Evolutionary conservation across 2,888 invertebrate genomes (phyloP).

Genomic region (Norana najaformis): DNA sequence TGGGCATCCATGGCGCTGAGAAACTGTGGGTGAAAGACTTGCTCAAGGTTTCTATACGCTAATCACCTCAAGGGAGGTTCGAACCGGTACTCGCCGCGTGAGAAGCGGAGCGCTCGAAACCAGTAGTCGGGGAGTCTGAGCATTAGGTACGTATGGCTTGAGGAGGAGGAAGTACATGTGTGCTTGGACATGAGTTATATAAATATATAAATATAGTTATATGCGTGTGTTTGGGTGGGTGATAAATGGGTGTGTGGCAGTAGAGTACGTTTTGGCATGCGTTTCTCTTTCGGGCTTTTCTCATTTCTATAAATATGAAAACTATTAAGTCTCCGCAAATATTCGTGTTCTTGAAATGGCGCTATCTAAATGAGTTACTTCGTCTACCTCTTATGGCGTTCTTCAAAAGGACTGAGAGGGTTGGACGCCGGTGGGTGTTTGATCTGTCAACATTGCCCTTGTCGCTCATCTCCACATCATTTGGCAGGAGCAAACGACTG

Average conservation of each 20-base stretch:
- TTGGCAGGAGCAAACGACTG: not conserved
- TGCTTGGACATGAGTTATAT: too few species aligned
- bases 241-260: not conserved
- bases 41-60: too few species aligned
- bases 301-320: not conserved
- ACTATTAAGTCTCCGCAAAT: constrained; percentile 13
- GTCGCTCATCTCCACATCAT: not conserved
- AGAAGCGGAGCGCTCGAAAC: too few species aligned
- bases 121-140: too few species aligned
- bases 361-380: not conserved
- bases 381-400: not conserved
- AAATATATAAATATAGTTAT: too few species aligned
- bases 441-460: not conserved
- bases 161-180: not conserved
- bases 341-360: not conserved
- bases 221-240: not conserved
- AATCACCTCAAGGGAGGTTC: too few species aligned
- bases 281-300: not conserved
- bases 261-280: not conserved
- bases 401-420: not conserved
- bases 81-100: too few species aligned
- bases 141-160: too few species aligned
- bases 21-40: too few species aligned
- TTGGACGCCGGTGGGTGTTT: not conserved
- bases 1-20: too few species aligned